Conservation (phyloP, 2,113 vertebrate genomes). For the Passer domesticus region DNA sequence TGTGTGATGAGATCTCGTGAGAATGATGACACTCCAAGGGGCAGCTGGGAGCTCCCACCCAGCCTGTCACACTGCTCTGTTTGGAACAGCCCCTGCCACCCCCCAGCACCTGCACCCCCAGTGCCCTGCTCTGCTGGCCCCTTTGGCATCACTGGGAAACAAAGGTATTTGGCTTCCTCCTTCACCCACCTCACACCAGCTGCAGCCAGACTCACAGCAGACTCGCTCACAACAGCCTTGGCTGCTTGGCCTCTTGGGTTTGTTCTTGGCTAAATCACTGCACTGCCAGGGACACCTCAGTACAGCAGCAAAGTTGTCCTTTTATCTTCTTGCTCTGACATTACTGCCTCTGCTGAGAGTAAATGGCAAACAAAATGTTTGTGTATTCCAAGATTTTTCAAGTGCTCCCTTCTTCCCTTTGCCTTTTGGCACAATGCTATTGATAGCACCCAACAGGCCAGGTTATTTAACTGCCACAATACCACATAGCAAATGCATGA, state of each 20-base stretch:
- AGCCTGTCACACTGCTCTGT: not conserved
- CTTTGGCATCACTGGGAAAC: not conserved
- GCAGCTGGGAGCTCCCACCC: not conserved
- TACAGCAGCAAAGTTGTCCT: not conserved
- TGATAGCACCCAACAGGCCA: not conserved
- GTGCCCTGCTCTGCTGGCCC: not conserved
- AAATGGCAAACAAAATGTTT: not conserved
- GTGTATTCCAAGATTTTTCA: not conserved
- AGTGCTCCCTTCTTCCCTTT: not conserved
- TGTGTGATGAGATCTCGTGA: not conserved
- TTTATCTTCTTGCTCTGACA: not conserved
- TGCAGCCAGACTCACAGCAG: not conserved
- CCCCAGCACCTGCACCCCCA: not conserved
- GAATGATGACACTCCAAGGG: not conserved
- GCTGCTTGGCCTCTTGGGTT: not conserved
- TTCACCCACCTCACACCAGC: not conserved
- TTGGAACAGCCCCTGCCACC: not conserved
- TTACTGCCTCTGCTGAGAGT: not conserved
- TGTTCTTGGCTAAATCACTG: not conserved
- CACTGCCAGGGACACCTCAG: not conserved
- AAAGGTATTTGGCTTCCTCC: fast-evolving
- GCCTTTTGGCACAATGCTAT: slow-evolving; percentile 15
- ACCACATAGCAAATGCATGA: slow-evolving; percentile 10
- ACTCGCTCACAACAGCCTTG: not conserved
- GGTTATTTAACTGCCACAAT: slow-evolving; percentile 8